These are phyloP conservation scores for Tetrapedia diversipes DNA, from an alignment of 2,888 invertebrate species.

Conservation along the genomic window DNA sequence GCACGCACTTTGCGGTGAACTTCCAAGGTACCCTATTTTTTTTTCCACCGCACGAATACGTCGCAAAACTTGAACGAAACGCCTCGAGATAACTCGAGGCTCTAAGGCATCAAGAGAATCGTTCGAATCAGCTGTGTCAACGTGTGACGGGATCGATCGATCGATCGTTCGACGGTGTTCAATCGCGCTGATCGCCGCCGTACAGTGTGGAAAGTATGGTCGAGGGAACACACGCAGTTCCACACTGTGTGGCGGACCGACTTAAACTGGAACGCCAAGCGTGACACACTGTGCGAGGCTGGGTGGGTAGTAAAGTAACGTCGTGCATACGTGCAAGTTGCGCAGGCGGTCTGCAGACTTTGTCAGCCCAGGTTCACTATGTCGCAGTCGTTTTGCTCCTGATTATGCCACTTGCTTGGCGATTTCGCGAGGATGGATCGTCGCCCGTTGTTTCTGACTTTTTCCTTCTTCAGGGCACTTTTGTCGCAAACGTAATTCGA, in stretches of 20 bases:
- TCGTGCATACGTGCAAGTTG: conserved; percentile 54
- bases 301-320: no score
- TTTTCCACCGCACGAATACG: background rate
- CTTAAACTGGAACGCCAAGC: conserved; percentile 78
- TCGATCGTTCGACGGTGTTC: no score
- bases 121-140: no score
- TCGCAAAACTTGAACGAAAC: no score
- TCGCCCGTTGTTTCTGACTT: no score
- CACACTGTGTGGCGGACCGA: conserved; percentile 66
- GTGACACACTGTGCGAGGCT: conserved; percentile 68
- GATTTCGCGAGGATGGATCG: conserved; percentile 19
- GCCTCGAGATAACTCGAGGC: no score
- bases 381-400: conserved; percentile 25
- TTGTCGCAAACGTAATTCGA: no score
- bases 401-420: conserved; percentile 29
- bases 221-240: conserved; percentile 18
- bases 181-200: background rate
- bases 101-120: no score
- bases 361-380: conserved; percentile 35
- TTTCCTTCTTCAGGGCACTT: no score
- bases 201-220: background rate
- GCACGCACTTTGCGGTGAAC: background rate
- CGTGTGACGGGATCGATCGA: no score
- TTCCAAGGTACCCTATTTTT: background rate
- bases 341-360: conserved; percentile 60